Base-by-base conservation (phyloP, 1,140 invertebrate genomes). In the Diabrotica undecimpunctata region DNA sequence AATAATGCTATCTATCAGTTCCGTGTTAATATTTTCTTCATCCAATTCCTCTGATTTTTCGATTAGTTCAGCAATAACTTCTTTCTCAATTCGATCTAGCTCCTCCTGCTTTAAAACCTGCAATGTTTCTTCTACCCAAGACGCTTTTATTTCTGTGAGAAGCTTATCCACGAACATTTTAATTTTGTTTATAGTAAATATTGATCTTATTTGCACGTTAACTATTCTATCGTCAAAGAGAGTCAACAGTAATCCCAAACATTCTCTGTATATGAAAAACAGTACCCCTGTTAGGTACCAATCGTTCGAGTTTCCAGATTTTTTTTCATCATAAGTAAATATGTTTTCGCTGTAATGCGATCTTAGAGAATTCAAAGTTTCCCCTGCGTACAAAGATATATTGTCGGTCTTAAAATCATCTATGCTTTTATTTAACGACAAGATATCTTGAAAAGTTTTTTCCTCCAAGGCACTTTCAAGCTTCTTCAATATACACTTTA, bases 241-340 rank as follows among this genome's bases (percentile, higher is more conserved):
- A 7, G 25, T 54, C 5, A 65, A 41, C 3, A 73, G 54, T 13
- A 72, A 62, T 9, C 62, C 63, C 38, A 74, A 54, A 63, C 70
- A 74, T 37, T 67, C 70, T 36, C 62, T 68, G 53, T 68, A 46
- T 25, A 71, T 68, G 58, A 73, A 62, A 37, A 38, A 39, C 37
- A 74, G 55, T 8, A 74, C 12, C 4, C 73, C 73, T 65, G 71
- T 66, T 7, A 74, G 14, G 38, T 74, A 74, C 7, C 61, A 55
- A 37, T 59, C 51, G n/a, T 66, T 36, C 9, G 58, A 38, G 0
- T 54, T 46, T 14, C 39, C 36, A 3, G 69, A 51, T 35, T 67
- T 67, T 1, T 54, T 14, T 36, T 64, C 56, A 5, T 64, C 60
- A 8, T 71, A 53, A 7, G 57, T 12, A 39, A 66, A 64, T 14